phyloP scores from a whole-genome alignment of 2,113 vertebrate genomes.

The Corythornis vintsioides region DNA sequence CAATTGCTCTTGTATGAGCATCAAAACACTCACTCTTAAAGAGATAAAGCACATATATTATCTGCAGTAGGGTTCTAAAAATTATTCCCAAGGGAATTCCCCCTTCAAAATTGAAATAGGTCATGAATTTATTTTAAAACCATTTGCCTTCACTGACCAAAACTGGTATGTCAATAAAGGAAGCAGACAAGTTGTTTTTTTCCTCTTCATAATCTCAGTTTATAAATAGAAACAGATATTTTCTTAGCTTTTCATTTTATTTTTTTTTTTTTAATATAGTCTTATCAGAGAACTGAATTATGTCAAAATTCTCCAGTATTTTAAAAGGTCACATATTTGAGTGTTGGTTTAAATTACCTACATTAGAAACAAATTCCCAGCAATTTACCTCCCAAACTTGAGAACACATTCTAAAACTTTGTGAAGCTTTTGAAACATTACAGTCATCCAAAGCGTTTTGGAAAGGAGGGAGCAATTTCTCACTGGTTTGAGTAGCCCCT shows the following conservation, averaged over 20 bases:
- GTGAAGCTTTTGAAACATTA: background rate
- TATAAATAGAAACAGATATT: conserved; percentile 38
- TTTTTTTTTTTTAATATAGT: background rate
- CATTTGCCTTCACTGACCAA: background rate
- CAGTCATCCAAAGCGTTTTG: background rate
- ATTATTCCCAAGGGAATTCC: background rate
- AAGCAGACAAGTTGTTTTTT: background rate
- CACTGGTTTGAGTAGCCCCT: fast-evolving
- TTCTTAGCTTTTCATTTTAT: background rate
- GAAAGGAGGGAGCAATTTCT: background rate
- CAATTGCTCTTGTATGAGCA: background rate
- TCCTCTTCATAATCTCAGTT: background rate
- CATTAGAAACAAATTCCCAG: conserved; percentile 14
- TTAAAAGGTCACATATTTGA: conserved; percentile 5
- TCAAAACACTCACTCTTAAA: conserved; percentile 6
- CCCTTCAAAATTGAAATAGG: background rate
- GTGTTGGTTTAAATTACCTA: conserved; percentile 36
- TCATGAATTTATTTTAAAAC: background rate
- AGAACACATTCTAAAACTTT: background rate
- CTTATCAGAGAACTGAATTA: conserved; percentile 43
- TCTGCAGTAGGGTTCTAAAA: background rate
- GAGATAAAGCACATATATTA: background rate
- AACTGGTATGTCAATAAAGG: background rate
- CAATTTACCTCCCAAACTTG: background rate
- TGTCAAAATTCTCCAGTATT: conserved; percentile 7